Evolutionary conservation across 37 sponge, comb jelly and placozoan species (phyloP).

Genomic region (Spongilla lacustris): DNA sequence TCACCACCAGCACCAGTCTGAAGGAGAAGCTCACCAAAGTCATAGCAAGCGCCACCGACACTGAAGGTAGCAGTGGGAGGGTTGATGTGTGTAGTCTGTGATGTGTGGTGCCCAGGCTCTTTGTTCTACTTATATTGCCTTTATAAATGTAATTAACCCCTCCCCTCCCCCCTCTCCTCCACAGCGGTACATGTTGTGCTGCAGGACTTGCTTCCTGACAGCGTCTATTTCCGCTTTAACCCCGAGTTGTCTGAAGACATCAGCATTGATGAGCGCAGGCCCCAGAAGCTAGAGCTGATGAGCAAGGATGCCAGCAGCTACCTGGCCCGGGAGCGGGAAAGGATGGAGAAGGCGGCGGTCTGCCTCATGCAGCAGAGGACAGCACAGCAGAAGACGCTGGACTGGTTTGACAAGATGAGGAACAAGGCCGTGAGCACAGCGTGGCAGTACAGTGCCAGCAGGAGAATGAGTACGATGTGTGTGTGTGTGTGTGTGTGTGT

Average conservation of each 20-base stretch:
- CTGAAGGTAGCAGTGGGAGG: conserved; percentile 63
- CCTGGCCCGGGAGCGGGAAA: neutral
- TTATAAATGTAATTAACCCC: no score
- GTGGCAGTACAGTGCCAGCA: neutral
- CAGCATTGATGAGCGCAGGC: conserved; percentile 70
- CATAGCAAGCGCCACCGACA: conserved; percentile 82
- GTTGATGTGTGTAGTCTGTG: no score
- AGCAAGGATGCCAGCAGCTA: conserved; percentile 60
- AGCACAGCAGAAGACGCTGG: conserved; percentile 20
- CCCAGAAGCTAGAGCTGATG: conserved; percentile 61
- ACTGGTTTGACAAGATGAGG: conserved; percentile 23
- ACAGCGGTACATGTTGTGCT: conserved; percentile 80
- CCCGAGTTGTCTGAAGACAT: conserved; percentile 76
- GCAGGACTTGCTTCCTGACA: conserved; percentile 62
- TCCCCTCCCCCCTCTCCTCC: neutral
- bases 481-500: no score
- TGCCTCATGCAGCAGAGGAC: conserved; percentile 23
- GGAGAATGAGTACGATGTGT: no score
- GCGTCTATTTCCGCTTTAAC: conserved; percentile 83
- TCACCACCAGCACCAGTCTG: conserved; percentile 30
- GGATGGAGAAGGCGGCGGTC: conserved; percentile 16
- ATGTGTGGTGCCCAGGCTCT: no score
- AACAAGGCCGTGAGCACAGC: conserved; percentile 1
- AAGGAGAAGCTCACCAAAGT: conserved; percentile 75
- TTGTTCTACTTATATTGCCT: neutral